These are phyloP conservation scores for Melopsittacus undulatus DNA, from an alignment of 2,797 vertebrate species.

Conservation along the genomic window DNA sequence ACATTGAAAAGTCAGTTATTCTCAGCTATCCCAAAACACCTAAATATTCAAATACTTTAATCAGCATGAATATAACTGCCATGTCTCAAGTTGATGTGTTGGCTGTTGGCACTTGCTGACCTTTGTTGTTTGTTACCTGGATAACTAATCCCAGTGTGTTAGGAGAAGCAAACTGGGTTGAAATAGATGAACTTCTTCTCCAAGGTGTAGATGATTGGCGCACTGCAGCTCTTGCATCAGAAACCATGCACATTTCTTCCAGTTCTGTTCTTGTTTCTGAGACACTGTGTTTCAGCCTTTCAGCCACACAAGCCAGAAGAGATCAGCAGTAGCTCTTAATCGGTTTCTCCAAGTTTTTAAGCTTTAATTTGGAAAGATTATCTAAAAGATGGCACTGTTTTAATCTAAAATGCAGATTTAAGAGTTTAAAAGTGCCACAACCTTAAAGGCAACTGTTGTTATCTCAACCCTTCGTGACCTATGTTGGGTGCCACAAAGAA, in stretches of 20 bases:
- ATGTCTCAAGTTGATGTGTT: neutral
- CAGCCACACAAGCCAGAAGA: neutral
- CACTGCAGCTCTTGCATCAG: neutral
- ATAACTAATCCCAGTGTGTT: neutral
- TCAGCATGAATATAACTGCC: neutral
- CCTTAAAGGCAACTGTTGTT: neutral
- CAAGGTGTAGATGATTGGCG: neutral
- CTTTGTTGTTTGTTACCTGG: neutral
- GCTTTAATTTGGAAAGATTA: neutral
- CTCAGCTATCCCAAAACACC: neutral
- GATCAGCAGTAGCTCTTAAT: neutral
- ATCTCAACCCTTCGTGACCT: too few species aligned
- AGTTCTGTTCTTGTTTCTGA: neutral
- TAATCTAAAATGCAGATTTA: neutral
- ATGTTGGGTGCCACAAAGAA: too few species aligned
- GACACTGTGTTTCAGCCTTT: neutral
- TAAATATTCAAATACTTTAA: neutral
- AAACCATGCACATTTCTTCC: slow-evolving; percentile 8
- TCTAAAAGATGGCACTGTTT: neutral
- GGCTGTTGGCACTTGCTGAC: neutral
- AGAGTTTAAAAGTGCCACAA: neutral
- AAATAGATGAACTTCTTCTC: neutral
- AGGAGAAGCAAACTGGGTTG: neutral
- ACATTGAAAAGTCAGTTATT: neutral
- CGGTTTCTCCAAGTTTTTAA: neutral